These are phyloP conservation scores for Xyrichtys novacula DNA, from an alignment of 2,797 vertebrate species.

Conservation along the genomic window DNA sequence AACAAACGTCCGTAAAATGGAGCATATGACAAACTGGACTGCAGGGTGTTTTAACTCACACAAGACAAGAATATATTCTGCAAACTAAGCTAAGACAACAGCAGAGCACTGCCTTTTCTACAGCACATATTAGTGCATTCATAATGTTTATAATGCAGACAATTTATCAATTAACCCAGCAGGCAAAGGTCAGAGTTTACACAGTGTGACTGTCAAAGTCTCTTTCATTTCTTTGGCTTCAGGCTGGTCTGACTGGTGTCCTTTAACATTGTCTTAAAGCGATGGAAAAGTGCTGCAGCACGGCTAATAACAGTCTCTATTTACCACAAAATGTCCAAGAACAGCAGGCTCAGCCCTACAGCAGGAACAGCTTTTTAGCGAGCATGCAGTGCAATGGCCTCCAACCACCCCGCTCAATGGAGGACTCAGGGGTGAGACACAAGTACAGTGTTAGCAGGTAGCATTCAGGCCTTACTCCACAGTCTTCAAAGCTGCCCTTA, in stretches of 20 bases:
- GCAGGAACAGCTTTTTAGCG: not conserved
- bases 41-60: constrained; percentile 14
- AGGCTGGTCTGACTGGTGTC: not conserved
- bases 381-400: not conserved
- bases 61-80: constrained; percentile 7
- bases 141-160: not conserved
- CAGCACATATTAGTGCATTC: not conserved
- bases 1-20: constrained; percentile 7
- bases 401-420: not conserved
- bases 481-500: not conserved
- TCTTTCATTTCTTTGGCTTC: not conserved
- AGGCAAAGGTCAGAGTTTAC: not conserved
- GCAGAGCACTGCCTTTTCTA: not conserved
- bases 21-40: constrained; percentile 8
- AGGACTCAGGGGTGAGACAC: constrained; percentile 9
- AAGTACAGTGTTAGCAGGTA: not conserved
- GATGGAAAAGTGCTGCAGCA: not conserved
- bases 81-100: not conserved
- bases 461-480: not conserved
- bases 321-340: not conserved
- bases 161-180: not conserved
- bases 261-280: constrained; percentile 4
- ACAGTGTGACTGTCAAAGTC: not conserved
- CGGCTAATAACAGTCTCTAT: not conserved
- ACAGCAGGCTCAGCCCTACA: constrained; percentile 8